phyloP scores from a whole-genome alignment of 1,140 invertebrate genomes.

The Galleria mellonella region DNA sequence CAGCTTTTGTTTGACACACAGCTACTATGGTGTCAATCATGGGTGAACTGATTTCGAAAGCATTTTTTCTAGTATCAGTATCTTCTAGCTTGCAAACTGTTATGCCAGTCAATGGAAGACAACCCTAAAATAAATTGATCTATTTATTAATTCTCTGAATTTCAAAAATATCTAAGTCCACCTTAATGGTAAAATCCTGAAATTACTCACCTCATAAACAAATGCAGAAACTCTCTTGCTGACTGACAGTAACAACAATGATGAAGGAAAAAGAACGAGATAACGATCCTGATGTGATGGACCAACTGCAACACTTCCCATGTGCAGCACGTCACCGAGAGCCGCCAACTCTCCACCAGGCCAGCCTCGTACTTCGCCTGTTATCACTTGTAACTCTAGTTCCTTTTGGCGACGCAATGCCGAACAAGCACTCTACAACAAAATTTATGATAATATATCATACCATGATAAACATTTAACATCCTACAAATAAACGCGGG shows the following conservation, averaged over 20 bases:
- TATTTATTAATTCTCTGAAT: not conserved
- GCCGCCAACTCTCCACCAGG: conserved; percentile 89
- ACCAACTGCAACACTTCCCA: conserved; percentile 91
- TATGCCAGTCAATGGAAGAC: conserved; percentile 91
- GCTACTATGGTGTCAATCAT: conserved; percentile 93
- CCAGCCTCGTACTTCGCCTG: conserved; percentile 94
- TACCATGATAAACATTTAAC: not conserved
- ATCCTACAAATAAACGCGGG: no score
- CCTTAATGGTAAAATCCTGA: no score
- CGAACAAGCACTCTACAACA: conserved; percentile 84
- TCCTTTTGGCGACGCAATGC: conserved; percentile 94
- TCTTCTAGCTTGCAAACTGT: conserved; percentile 85
- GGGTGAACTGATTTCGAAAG: conserved; percentile 94
- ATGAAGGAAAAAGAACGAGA: conserved; percentile 92
- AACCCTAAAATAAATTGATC: conserved; percentile 79
- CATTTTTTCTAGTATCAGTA: conserved; percentile 87
- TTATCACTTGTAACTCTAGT: conserved; percentile 95
- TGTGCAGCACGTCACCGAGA: conserved; percentile 87
- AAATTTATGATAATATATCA: conserved; percentile 6
- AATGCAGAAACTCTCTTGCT: conserved; percentile 95
- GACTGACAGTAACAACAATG: conserved; percentile 92
- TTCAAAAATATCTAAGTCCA: not conserved
- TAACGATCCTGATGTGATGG: conserved; percentile 91
- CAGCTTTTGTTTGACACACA: conserved; percentile 87
- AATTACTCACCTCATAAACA: conserved; percentile 90